phyloP scores from a whole-genome alignment of 2,113 vertebrate species.

The Bettongia penicillata region DNA sequence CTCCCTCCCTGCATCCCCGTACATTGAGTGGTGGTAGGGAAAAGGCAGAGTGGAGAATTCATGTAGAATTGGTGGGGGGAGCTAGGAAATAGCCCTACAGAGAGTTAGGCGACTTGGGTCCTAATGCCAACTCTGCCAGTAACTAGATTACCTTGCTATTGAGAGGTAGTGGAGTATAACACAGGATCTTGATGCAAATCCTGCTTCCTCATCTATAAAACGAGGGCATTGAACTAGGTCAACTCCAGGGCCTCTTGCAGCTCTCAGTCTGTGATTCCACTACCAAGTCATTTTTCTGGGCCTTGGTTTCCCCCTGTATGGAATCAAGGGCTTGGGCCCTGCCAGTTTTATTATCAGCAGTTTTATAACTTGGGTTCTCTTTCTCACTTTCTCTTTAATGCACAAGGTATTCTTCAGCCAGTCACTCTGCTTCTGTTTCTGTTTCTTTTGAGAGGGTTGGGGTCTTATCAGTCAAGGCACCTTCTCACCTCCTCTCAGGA shows the following conservation, averaged over 20 bases:
- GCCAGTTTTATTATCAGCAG: neutral
- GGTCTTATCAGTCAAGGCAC: conserved; percentile 4
- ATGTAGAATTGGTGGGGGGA: neutral
- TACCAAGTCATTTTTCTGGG: neutral
- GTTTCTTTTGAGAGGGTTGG: neutral
- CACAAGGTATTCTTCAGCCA: neutral
- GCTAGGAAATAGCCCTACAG: neutral
- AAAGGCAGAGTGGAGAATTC: neutral
- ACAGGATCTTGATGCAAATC: neutral
- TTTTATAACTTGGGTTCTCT: neutral
- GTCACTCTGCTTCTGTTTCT: neutral
- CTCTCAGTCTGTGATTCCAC: neutral
- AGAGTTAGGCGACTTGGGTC: neutral
- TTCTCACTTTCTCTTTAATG: neutral
- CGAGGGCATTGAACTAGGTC: neutral
- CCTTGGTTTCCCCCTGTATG: neutral
- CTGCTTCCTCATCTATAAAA: neutral
- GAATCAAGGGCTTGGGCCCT: neutral
- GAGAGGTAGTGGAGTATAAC: neutral
- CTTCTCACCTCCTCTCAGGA: neutral
- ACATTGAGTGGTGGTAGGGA: neutral
- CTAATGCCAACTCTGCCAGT: neutral
- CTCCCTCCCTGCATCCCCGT: neutral
- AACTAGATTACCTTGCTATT: neutral
- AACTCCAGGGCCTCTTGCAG: neutral